Base-by-base conservation (phyloP, 2,888 invertebrate species). In the Cerastis rubricosa region DNA sequence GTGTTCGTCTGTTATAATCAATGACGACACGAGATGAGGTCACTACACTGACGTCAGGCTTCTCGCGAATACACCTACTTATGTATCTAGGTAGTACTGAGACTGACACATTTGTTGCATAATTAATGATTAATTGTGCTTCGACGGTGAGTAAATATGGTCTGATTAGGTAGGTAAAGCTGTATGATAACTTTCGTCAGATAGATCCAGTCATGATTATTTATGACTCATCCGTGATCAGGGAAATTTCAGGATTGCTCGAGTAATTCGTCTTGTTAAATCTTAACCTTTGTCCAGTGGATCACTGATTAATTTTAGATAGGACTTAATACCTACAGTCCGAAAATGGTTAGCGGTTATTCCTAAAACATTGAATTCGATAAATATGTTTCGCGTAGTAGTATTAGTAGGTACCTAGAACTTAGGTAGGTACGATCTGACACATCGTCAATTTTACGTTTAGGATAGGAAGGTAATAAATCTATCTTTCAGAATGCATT, bases 1-100 rank as follows among this genome's bases (percentile, higher is more conserved):
- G 35, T 45, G 45, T 12, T 81, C 45, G 25, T 63, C 63, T 40
- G 63, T 40, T 43, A 64, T 25, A 51, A 61, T 71, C 51, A 49
- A 45, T 78, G 85, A 84, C 85, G 85, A 45, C 65, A 80, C 45
- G 17, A 7, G 22, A 47, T 84, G 72, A 77, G 17, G 59, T 84
- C 77, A 83, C 69, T 0, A 51, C 45, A 25, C 47, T 84, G 81
- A 84, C 78, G 70, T 84, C 81, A 74, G 17, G 6, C 0, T 65
- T 74, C 73, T 71, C 61, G 40, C 49, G 47, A 69, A 63, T 47
- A 51, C 73, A 63, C 69, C 35, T 49, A 61, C 67, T 61, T 63
- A 74, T 81, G 72, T 35, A 35, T 35, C 35, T 35, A 35, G 35
- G 35, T 54, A 35, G 19, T n/a, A n/a, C n/a, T n/a, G n/a, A 19